A percentile compares a stretch with the other conserved stretches of the same genome.
These are phyloP conservation scores for Caerostris extrusa DNA, from an alignment of 1,140 invertebrate species.

Conservation along the genomic window DNA sequence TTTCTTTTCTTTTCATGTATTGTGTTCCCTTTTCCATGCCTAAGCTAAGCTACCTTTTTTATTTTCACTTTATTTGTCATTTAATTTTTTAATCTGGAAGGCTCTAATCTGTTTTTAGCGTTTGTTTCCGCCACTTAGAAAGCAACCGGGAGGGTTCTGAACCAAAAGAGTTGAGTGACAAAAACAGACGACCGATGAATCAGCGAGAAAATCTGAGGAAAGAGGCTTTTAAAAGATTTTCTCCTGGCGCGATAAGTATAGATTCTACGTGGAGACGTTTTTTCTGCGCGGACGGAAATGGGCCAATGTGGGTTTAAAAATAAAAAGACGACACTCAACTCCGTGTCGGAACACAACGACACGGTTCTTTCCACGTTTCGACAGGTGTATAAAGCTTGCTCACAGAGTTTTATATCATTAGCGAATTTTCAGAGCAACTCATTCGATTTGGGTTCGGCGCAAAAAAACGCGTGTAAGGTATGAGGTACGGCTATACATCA, in stretches of 20 bases:
- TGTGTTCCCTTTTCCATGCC: too few species aligned
- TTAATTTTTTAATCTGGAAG: slow-evolving; percentile 30
- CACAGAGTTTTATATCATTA: slow-evolving; percentile 2
- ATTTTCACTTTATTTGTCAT: background rate
- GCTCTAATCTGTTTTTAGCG: slow-evolving; percentile 77
- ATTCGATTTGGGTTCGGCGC: background rate
- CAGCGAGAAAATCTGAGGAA: slow-evolving; percentile 63
- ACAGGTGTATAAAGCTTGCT: slow-evolving; percentile 2
- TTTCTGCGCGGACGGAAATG: slow-evolving; percentile 37
- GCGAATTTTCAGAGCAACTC: background rate
- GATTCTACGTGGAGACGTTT: slow-evolving; percentile 2
- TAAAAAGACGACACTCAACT: background rate
- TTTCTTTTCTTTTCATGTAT: too few species aligned
- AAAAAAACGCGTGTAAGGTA: background rate
- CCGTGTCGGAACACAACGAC: slow-evolving; percentile 24
- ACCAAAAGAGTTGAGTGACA: slow-evolving; percentile 72
- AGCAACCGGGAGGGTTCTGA: background rate
- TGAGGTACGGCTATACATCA: background rate
- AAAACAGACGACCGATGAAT: slow-evolving; percentile 74
- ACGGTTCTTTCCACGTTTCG: background rate
- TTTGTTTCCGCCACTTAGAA: slow-evolving; percentile 75
- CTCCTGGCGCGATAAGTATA: slow-evolving; percentile 66
- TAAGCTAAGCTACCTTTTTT: too few species aligned
- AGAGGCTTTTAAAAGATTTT: slow-evolving; percentile 54
- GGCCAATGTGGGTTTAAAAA: slow-evolving; percentile 12